Percentiles rank a stretch among this genome's conserved stretches.
Evolutionary conservation across 64 coral and sea anemone species (phyloP).

Genomic region (Pachyseris speciosa): DNA sequence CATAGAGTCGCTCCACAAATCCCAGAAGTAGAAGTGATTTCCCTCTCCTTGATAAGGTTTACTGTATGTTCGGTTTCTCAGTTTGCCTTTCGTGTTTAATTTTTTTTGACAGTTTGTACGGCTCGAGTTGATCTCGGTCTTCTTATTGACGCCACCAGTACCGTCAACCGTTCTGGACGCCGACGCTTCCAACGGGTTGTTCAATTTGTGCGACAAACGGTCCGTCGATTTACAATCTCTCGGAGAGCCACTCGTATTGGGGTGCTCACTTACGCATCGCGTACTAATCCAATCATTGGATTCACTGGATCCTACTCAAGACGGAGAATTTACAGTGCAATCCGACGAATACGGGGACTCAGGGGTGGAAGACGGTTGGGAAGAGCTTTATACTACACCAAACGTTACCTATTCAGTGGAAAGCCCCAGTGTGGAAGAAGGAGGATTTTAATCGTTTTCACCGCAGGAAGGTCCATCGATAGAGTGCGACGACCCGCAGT

Average conservation of each 20-base stretch:
- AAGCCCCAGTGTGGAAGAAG: conserved; percentile 46
- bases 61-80: too few relatives aligned
- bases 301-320: neutral
- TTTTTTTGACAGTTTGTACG: conserved; percentile 7
- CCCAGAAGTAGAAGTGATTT: too few relatives aligned
- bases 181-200: neutral
- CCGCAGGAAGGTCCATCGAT: neutral
- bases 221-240: conserved; percentile 23
- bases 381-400: conserved; percentile 20
- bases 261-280: neutral
- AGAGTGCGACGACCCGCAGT: conserved; percentile 4
- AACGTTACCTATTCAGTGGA: conserved; percentile 8
- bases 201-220: conserved; percentile 3
- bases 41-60: too few relatives aligned
- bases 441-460: conserved; percentile 1
- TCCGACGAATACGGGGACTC: neutral
- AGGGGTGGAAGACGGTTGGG: conserved; percentile 2
- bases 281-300: neutral
- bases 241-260: neutral
- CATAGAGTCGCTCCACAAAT: too few relatives aligned
- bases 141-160: conserved; percentile 9
- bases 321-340: neutral
- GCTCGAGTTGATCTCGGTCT: conserved; percentile 34
- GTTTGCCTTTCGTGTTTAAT: neutral
- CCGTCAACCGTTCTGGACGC: neutral